These are phyloP conservation scores for Marronus borbonicus DNA, from an alignment of 2,888 invertebrate genomes.

Conservation along the genomic window DNA sequence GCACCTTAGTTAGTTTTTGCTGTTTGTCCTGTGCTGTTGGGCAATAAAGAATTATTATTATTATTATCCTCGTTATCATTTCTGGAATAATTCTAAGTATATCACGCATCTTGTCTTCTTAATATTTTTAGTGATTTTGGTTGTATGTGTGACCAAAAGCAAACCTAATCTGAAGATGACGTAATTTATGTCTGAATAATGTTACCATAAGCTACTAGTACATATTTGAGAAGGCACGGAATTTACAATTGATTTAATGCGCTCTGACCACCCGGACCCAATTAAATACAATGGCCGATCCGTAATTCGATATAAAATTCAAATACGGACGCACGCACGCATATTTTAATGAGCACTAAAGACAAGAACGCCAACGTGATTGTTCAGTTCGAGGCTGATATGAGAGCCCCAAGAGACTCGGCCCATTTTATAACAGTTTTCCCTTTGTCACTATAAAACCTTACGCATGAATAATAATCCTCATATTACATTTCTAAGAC, in stretches of 20 bases:
- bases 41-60: too few relatives aligned
- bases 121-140: too few relatives aligned
- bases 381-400: constrained; percentile 12
- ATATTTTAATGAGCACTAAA: constrained; percentile 38
- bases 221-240: not conserved
- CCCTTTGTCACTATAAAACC: constrained; percentile 43
- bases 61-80: too few relatives aligned
- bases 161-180: too few relatives aligned
- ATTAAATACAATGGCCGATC: constrained; percentile 40
- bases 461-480: constrained; percentile 55
- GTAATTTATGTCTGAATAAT: too few relatives aligned
- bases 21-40: too few relatives aligned
- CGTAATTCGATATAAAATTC: constrained; percentile 55
- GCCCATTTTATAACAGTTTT: constrained; percentile 39
- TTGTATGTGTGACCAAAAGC: too few relatives aligned
- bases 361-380: constrained; percentile 37
- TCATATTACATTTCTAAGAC: constrained; percentile 58
- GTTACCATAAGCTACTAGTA: too few relatives aligned
- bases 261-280: not conserved
- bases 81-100: too few relatives aligned
- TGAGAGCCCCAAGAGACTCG: constrained; percentile 28
- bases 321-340: constrained; percentile 45
- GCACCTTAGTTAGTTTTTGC: too few relatives aligned
- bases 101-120: too few relatives aligned
- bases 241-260: constrained; percentile 4